phyloP scores from a whole-genome alignment of 1,140 invertebrate genomes.

The Bombus turneri region DNA sequence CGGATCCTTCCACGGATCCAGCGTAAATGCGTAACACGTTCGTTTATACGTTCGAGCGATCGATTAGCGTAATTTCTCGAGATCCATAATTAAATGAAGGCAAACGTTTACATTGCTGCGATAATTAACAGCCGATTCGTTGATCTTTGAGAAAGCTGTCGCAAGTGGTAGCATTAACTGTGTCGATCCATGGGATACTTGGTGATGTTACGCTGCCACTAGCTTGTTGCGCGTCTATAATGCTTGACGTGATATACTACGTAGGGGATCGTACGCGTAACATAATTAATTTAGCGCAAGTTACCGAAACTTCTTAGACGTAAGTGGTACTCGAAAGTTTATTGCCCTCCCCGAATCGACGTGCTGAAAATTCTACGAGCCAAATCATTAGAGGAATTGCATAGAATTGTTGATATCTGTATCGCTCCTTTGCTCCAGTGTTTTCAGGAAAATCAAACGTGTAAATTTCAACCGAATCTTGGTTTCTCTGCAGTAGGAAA shows the following conservation, averaged over 20 bases:
- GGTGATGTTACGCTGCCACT: neutral
- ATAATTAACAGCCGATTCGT: constrained; percentile 20
- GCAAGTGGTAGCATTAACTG: neutral
- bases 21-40: neutral
- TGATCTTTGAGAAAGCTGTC: neutral
- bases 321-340: constrained; percentile 19
- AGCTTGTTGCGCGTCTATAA: neutral
- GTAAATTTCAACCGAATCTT: neutral
- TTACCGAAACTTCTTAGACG: constrained; percentile 7
- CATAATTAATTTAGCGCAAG: constrained; percentile 18
- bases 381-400: neutral
- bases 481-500: neutral
- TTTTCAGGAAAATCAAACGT: neutral
- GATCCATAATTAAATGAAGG: neutral
- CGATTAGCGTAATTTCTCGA: neutral
- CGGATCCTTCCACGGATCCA: neutral
- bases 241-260: too few species aligned
- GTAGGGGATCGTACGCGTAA: neutral
- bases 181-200: neutral
- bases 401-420: neutral
- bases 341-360: neutral
- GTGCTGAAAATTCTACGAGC: neutral
- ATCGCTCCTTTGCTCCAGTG: too few species aligned
- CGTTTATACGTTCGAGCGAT: neutral
- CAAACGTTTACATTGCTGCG: neutral